Percentiles rank a stretch among this genome's conserved stretches.
Evolutionary conservation across 2,113 vertebrate species (phyloP).

Genomic region (Poecilia latipinna): DNA sequence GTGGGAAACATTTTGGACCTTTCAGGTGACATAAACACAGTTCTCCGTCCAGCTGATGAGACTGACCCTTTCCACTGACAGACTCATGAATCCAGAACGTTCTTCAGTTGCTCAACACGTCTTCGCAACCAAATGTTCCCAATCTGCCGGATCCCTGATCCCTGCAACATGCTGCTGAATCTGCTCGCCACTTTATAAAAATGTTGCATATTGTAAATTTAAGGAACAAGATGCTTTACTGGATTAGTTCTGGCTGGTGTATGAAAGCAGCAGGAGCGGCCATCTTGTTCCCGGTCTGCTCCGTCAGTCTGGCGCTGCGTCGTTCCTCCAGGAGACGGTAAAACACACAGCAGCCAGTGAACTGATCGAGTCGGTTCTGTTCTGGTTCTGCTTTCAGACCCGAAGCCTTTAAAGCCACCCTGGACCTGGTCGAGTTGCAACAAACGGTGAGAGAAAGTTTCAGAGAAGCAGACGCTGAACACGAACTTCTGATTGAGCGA

Average conservation of each 20-base stretch:
- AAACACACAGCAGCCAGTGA: constrained; percentile 46
- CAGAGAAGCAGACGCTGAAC: background rate
- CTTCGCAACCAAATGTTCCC: background rate
- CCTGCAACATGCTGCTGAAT: constrained; percentile 1
- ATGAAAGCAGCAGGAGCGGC: constrained; percentile 26
- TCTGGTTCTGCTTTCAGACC: constrained; percentile 40
- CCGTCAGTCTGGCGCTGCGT: constrained; percentile 36
- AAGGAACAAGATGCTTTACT: constrained; percentile 5
- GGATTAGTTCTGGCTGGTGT: constrained; percentile 19
- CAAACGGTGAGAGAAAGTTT: background rate
- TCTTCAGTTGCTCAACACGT: background rate
- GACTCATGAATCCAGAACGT: background rate
- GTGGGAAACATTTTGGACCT: too few species aligned
- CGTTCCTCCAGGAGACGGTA: constrained; percentile 42
- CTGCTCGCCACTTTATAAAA: constrained; percentile 38
- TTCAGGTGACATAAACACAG: too few species aligned
- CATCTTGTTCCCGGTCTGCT: constrained; percentile 17
- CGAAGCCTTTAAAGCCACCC: constrained; percentile 17
- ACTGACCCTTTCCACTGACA: too few species aligned
- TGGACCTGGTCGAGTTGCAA: background rate
- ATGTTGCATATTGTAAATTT: constrained; percentile 20
- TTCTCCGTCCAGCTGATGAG: background rate
- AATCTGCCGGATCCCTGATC: background rate
- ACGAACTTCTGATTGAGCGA: too few species aligned
- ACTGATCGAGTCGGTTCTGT: constrained; percentile 54